These are phyloP conservation scores for Ascidia mentula DNA, from an alignment of 23 tunicate species.

Conservation along the genomic window DNA sequence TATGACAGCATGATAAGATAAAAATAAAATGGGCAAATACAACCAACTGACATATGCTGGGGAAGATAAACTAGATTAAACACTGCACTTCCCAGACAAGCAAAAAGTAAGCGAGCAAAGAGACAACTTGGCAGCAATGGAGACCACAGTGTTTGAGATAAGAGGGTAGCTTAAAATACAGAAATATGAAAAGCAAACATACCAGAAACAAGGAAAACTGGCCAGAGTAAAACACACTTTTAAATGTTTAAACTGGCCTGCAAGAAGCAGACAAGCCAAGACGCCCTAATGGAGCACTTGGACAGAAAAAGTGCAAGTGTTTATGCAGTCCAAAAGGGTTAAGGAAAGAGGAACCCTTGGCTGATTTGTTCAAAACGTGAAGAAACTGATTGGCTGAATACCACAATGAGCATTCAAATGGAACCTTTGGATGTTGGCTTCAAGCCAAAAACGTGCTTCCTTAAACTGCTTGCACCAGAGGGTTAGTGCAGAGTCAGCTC, in stretches of 20 bases:
- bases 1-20: constrained; percentile 43
- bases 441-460: background rate
- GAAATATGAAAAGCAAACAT: constrained; percentile 59
- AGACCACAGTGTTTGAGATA: constrained; percentile 63
- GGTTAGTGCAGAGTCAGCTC: background rate
- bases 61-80: constrained; percentile 52
- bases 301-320: constrained; percentile 22
- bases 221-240: constrained; percentile 33
- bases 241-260: constrained; percentile 23
- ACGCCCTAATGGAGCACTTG: background rate
- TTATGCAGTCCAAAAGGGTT: background rate
- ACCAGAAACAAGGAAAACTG: constrained; percentile 37
- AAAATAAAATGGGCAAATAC: constrained; percentile 26
- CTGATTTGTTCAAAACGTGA: background rate
- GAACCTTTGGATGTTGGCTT: background rate
- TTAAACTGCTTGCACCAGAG: background rate
- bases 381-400: constrained; percentile 9
- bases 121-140: constrained; percentile 69
- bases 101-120: constrained; percentile 58
- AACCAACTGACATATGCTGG: constrained; percentile 61
- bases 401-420: constrained; percentile 12
- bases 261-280: background rate
- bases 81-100: constrained; percentile 82
- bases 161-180: constrained; percentile 74
- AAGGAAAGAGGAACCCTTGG: background rate